Base-by-base conservation (phyloP, 2,888 invertebrate species). In the Troilus luridus region DNA sequence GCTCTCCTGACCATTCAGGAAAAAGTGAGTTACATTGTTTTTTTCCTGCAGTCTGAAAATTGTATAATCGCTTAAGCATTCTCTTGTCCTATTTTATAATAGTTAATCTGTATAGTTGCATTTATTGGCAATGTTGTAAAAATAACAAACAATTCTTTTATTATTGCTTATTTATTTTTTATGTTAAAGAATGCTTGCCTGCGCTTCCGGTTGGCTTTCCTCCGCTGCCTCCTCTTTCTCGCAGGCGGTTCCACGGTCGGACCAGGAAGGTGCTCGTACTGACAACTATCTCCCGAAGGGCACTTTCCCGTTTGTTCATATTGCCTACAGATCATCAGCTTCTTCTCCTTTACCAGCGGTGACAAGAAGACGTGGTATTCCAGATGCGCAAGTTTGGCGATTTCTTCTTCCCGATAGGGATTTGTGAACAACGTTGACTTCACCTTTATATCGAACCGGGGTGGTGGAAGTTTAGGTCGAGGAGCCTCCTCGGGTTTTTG, bases 301-400 rank as follows among this genome's bases (percentile, higher is more conserved):
- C 85, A 85, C 6, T 12, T 21, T 12, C 85, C 85, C 21, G 85
- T 85, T 9, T 21, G 21, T 12, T 85, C 85, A n/a, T 56, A 85
- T n/a, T n/a, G 9, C 56, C 85, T 54, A 21, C 85, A 85, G 5
- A 85, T 3, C 85, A 10, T 56, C 56, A 85, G n/a, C 56, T 85
- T 85, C 56, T 85, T 56, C 56, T 85, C 85, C n/a, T 85, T 85
- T 11, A 85, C 56, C n/a, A 56, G 10, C 9, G 85, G 85, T 7
- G 85, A 85, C 54, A 85, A 21, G 85, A n/a, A 85, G 17, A 85
- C 85, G 85, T 85, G 85, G n/a, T 85, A 58, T n/a, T 85, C 27
- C 21, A 85, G n/a, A n/a, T n/a, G 56, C 11, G 85, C 54, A 11
- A 85, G 56, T 85, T n/a, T 54, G n/a, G 85, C 85, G 11, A 56